A percentile compares a stretch with the other conserved stretches of the same genome.
phyloP scores from a whole-genome alignment of 2,113 vertebrate genomes.

The Octodon degus region DNA sequence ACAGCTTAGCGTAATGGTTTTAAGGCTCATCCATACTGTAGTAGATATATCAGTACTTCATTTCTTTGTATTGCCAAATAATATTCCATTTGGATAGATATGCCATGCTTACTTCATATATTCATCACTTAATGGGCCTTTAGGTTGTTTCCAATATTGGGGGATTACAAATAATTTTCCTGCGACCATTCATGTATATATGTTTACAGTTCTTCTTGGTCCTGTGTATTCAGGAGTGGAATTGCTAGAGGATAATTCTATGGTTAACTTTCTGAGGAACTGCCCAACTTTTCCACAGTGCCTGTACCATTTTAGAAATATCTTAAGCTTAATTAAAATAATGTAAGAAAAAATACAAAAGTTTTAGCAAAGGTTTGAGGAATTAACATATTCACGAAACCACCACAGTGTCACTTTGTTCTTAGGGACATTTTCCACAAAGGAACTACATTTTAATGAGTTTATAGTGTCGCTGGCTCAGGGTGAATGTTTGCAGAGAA shows the following conservation, averaged over 20 bases:
- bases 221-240: not conserved
- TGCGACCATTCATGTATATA: not conserved
- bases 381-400: conserved; percentile 65
- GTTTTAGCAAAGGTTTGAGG: not conserved
- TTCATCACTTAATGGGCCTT: not conserved
- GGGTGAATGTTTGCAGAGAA: not conserved
- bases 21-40: not conserved
- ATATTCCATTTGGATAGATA: not conserved
- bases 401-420: conserved; percentile 26
- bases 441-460: conserved; percentile 50
- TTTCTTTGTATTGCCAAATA: conserved; percentile 37
- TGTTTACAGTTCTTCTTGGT: not conserved
- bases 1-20: not conserved
- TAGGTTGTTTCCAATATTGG: not conserved
- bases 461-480: not conserved
- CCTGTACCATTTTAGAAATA: not conserved
- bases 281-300: not conserved
- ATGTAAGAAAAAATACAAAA: not conserved
- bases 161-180: not conserved
- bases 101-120: not conserved
- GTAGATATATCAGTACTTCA: not conserved
- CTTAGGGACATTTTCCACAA: conserved; percentile 34
- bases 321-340: conserved; percentile 43
- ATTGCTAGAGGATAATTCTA: not conserved
- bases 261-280: conserved; percentile 15